Base-by-base conservation (phyloP, 2,113 vertebrate genomes). In the Sprattus sprattus region DNA sequence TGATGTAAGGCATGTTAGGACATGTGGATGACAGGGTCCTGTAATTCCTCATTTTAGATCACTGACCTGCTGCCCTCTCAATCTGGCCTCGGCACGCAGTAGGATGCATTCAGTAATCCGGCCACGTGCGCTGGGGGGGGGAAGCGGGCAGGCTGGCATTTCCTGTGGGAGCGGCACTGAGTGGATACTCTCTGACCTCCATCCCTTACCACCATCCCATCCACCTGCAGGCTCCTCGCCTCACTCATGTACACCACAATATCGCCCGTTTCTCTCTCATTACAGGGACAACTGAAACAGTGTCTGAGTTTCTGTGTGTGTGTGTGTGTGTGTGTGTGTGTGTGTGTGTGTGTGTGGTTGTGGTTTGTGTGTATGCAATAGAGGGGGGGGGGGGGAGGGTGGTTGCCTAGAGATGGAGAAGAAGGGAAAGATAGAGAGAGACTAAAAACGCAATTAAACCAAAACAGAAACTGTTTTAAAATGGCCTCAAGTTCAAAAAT, bases 81-180 rank as follows among this genome's bases (percentile, higher is more conserved):
- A 84, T 87, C 83, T 83, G 18, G 44, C 25, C 52, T 39, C 20
- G 44, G 78, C 18, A 49, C 28, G 81, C 18, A 50, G 83, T 67
- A 82, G 32, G 83, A 47, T 82, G 54, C 22, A 6, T 25, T 82
- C 28, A 50, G 64, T 75, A 83, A 84, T 87, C 84, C 83, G 32
- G 25, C 64, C 86, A 22, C 71, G 25, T 39, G 28, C 71, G 13
- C 2, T 18, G 45, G 6, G 1, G 71, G 10, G 0, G 13, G 32
- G 0, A 28, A 4, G 32, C 13, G 32, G n/a, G 20, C 57, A 54
- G 67, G n/a, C 16, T 39, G 49, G 10, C 50, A 28, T 71, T 83
- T 82, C 52, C 50, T 60, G 81, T 28, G 45, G 81, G 49, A 84
- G 78, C 15, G 3, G 6, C 81, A 13, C 4, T 46, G 6, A n/a